Percentiles rank a stretch among this genome's conserved stretches.
phyloP scores from a whole-genome alignment of 2,888 invertebrate genomes.

The Polymixis flavicincta region DNA sequence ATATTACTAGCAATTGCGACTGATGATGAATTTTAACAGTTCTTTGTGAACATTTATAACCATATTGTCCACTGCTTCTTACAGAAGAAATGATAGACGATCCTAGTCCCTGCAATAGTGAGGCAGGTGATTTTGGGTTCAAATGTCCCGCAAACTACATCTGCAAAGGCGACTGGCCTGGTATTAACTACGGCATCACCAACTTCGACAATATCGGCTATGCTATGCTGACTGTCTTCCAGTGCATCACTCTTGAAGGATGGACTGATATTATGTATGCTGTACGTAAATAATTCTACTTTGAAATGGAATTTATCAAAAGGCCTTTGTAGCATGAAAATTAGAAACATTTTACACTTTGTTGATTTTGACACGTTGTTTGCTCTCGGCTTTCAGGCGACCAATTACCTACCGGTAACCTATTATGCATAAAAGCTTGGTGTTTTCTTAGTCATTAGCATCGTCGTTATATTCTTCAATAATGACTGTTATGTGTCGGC shows the following conservation, averaged over 20 bases:
- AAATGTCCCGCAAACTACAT: conserved; percentile 88
- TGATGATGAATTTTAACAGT: not conserved
- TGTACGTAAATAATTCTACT: conserved; percentile 90
- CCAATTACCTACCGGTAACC: too few relatives aligned
- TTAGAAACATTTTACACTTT: not conserved
- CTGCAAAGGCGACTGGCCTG: conserved; percentile 92
- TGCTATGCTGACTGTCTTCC: conserved; percentile 99
- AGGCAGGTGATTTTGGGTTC: conserved; percentile 91
- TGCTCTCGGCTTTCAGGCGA: not conserved
- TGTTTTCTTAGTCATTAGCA: not conserved
- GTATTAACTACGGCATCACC: conserved; percentile 98
- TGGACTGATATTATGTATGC: conserved; percentile 99
- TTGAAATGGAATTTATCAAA: not conserved
- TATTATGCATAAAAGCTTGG: not conserved
- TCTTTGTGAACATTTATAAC: not conserved
- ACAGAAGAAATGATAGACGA: conserved; percentile 74
- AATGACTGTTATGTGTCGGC: not conserved
- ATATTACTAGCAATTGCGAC: not conserved
- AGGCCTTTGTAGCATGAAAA: not conserved
- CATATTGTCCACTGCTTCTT: conserved; percentile 32
- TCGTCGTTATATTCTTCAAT: not conserved
- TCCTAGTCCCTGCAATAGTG: conserved; percentile 89
- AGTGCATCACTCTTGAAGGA: conserved; percentile 99
- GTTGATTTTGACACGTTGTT: not conserved
- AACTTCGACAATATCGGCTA: conserved; percentile 99